These are phyloP conservation scores for Acropora yongei DNA, from an alignment of 64 coral and sea anemone species.

Conservation along the genomic window DNA sequence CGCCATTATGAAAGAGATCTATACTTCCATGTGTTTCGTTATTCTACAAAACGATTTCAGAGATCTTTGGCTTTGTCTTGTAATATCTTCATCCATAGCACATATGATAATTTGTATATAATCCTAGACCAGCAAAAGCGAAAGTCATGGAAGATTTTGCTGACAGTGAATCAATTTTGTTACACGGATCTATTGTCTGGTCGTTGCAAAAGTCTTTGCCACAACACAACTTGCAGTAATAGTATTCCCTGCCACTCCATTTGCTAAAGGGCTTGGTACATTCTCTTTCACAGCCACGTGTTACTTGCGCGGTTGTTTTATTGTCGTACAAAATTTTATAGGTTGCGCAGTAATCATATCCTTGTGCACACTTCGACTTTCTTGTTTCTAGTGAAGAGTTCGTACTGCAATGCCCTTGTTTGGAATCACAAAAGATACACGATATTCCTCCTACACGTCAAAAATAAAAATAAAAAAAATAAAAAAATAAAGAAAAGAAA, in stretches of 20 bases:
- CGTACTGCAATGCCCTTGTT: neutral
- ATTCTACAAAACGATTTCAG: neutral
- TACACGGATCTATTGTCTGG: neutral
- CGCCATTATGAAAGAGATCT: too few species aligned
- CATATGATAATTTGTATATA: neutral
- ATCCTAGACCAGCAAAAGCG: neutral
- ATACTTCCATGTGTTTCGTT: too few species aligned
- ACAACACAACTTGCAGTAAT: slow-evolving; percentile 28
- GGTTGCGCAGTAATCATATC: slow-evolving; percentile 3
- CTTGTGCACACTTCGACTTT: neutral
- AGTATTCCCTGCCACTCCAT: slow-evolving; percentile 3
- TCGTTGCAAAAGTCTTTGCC: slow-evolving; percentile 9
- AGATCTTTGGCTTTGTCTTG: neutral
- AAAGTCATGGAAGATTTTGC: neutral
- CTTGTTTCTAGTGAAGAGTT: neutral
- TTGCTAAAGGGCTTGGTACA: neutral
- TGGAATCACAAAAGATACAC: slow-evolving; percentile 20
- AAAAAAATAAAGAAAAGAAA: too few species aligned
- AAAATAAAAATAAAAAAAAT: too few species aligned
- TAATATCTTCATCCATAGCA: neutral
- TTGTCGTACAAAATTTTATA: slow-evolving; percentile 9
- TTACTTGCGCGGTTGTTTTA: slow-evolving; percentile 25
- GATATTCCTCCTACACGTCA: neutral
- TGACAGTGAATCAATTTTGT: neutral
- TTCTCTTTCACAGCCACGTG: slow-evolving; percentile 28